Evolutionary conservation across 1,140 invertebrate genomes (phyloP).

Genomic region (Helicoverpa armigera): DNA sequence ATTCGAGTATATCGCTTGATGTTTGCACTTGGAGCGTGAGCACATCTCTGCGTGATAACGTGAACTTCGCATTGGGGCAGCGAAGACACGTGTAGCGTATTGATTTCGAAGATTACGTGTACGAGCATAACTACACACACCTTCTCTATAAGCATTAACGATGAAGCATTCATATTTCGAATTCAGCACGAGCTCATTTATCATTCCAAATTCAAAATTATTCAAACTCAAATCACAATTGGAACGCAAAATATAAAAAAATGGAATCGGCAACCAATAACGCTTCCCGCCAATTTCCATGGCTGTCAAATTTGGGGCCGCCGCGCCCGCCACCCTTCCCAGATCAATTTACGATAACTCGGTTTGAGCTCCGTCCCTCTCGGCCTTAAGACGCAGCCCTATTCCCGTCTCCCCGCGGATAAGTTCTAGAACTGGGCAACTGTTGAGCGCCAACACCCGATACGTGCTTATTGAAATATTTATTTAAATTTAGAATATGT

Average conservation of each 20-base stretch:
- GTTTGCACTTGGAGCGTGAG: not conserved
- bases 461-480: constrained; percentile 12
- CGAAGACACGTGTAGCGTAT: constrained; percentile 36
- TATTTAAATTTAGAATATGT: constrained; percentile 28
- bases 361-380: constrained; percentile 73
- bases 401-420: constrained; percentile 76
- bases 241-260: constrained; percentile 52
- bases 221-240: constrained; percentile 47
- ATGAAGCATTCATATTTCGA: constrained; percentile 4
- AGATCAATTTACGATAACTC: constrained; percentile 84
- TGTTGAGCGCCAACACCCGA: constrained; percentile 61
- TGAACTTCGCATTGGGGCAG: constrained; percentile 37
- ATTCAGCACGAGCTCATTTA: not conserved
- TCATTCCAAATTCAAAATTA: constrained; percentile 1
- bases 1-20: not conserved
- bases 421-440: constrained; percentile 75
- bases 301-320: constrained; percentile 84
- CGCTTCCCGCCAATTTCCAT: constrained; percentile 85
- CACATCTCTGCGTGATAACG: constrained; percentile 9
- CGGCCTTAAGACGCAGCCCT: constrained; percentile 77
- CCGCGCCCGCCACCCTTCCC: constrained; percentile 70
- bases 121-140: not conserved
- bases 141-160: no score
- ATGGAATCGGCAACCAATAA: constrained; percentile 74
- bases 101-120: constrained; percentile 33